Percentiles rank a stretch among this genome's conserved stretches.
phyloP scores from a whole-genome alignment of 2,797 vertebrate genomes.

The Leontocebus nigricollis region DNA sequence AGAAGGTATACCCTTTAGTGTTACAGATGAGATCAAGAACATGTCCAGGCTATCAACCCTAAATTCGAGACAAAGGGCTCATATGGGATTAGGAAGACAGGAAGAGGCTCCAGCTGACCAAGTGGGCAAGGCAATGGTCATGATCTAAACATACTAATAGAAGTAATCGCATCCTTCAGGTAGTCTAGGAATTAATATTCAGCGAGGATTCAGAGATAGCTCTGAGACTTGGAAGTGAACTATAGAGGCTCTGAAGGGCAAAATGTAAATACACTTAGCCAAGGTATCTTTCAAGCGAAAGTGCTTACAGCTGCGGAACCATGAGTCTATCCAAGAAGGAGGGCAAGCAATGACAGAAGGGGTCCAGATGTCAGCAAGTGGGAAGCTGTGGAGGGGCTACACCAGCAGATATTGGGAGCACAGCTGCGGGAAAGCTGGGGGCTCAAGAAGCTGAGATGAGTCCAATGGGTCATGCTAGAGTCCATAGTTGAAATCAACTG shows the following conservation, averaged over 20 bases:
- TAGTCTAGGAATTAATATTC: not conserved
- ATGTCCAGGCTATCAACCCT: not conserved
- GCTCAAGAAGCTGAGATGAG: not conserved
- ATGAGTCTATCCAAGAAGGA: not conserved
- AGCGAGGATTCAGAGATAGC: not conserved
- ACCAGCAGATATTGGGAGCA: not conserved
- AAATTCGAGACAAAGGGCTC: not conserved
- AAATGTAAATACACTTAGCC: not conserved
- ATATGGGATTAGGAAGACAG: not conserved
- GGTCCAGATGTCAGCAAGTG: accelerated
- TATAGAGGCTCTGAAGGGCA: not conserved
- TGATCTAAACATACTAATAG: not conserved
- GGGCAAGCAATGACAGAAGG: not conserved
- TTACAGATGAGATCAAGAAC: not conserved
- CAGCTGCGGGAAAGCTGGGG: not conserved
- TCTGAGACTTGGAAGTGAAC: not conserved
- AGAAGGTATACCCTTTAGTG: not conserved
- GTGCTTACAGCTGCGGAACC: not conserved
- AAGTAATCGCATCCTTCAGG: not conserved
- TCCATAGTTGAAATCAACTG: not conserved
- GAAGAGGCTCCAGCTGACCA: not conserved
- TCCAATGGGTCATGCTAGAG: not conserved
- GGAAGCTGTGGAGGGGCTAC: not conserved
- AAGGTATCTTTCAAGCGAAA: not conserved
- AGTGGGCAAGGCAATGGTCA: accelerated